Evolutionary conservation across 2,797 vertebrate species (phyloP), one percentile per base, ranked within the genome.

Genomic region (Ataeniobius toweri): DNA sequence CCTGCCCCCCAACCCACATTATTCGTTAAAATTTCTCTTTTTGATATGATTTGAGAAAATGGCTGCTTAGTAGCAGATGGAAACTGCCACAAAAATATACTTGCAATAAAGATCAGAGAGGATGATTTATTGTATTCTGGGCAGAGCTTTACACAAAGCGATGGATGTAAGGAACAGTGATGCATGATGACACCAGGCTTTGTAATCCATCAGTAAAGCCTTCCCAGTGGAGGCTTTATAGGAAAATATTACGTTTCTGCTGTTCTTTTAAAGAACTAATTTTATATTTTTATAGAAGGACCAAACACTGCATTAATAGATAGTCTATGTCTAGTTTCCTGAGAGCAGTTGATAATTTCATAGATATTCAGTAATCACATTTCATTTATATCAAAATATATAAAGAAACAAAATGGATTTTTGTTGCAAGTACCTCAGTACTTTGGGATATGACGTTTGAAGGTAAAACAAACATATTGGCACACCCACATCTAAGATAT

Each of bases 41-140:
- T 72, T 36, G 12, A 55, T 39, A 55, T 6, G 6, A 73, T 63
- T 71, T 80, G 3, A 56, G 22, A 51, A 77, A 75, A 76, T 83
- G 48, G 51, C 73, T 73, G 24, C 68, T 79, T 73, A 72, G 69
- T 12, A 69, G 39, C 36, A 74, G 46, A 83, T 24, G 39, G 73
- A 68, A 61, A 22, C 78, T 0, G 59, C n/a, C 31, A 51, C 13
- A 56, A 76, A 74, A 73, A 59, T 65, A 65, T 20, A 74, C 80
- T 78, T 53, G 59, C 48, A 67, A 3, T 48, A 9, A 70, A 31
- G 31, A 63, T 16, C 48, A 31, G 73, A 76, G 77, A 63, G 28
- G 63, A 71, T 75, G 74, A 80, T 74, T 88, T 73, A 85, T 72
- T 65, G 53, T 6, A 26, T 85, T 69, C 55, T 46, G 73, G 69